phyloP scores from a whole-genome alignment of 2,797 vertebrate species.

The Eulemur coronatus region DNA sequence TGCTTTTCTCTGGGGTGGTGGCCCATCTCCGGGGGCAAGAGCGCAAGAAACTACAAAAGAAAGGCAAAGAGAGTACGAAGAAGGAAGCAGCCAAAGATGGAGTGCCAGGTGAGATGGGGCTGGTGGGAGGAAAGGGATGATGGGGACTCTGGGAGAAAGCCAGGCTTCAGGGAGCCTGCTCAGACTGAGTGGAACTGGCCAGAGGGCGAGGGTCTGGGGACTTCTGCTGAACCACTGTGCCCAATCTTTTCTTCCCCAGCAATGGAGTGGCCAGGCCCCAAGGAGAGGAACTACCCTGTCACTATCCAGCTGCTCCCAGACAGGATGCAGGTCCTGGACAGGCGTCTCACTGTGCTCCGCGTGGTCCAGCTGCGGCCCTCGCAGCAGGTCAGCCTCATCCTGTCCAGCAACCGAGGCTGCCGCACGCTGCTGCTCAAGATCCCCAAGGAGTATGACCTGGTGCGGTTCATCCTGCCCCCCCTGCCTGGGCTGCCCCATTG shows the following conservation, averaged over 20 bases:
- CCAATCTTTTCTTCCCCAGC: conserved; percentile 82
- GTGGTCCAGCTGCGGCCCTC: conserved; percentile 86
- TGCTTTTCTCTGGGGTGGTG: conserved; percentile 89
- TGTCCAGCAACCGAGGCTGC: conserved; percentile 88
- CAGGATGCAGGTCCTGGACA: conserved; percentile 89
- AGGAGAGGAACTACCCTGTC: conserved; percentile 83
- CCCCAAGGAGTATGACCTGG: conserved; percentile 89
- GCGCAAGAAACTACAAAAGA: conserved; percentile 90
- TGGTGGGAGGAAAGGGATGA: not conserved
- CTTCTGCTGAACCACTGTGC: not conserved
- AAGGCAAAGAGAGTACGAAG: conserved; percentile 73
- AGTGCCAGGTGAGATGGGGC: conserved; percentile 84
- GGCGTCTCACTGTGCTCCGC: conserved; percentile 88
- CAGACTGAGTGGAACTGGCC: not conserved
- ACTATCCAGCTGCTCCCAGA: conserved; percentile 88
- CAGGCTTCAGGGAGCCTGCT: not conserved
- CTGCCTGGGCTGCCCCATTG: not conserved
- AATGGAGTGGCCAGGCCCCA: conserved; percentile 92
- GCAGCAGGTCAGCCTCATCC: conserved; percentile 85
- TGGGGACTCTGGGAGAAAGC: not conserved
- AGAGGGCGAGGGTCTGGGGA: not conserved
- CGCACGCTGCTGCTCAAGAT: conserved; percentile 90
- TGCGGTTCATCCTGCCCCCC: conserved; percentile 69
- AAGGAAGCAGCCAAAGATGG: conserved; percentile 80
- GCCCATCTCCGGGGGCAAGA: conserved; percentile 87